Base-by-base conservation (phyloP, 1,140 invertebrate species). In the Hirudo medicinalis region DNA sequence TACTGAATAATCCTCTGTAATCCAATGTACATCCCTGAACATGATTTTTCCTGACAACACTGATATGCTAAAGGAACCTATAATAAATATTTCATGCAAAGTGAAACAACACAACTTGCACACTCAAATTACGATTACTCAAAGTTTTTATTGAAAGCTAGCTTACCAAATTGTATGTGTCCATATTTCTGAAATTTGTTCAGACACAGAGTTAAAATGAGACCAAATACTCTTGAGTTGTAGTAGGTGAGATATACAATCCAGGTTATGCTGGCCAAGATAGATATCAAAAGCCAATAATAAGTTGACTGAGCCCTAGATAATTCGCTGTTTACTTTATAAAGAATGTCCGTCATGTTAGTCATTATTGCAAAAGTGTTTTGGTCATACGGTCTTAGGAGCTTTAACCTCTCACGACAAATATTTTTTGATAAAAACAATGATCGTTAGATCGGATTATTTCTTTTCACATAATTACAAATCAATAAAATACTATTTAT, bases 41-140 rank as follows among this genome's bases (percentile, higher is more conserved):
- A 99, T 99, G 55, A 98, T 90, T 85, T 98, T 98, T 3, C 96
- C 96, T 75, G 93, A 92, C 74, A 98, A 84, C 36, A 92, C 90
- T 83, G 94, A 94, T 54, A 96, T 83, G 2, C 92, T 93, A 77
- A 98, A 88, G 20, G 95, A 97, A 73, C 94, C 93, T 79, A 78
- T 0, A 81, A 77, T 20, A 69, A 73, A 69, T 53, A 75, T 69
- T 54, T 54, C 15, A 60, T 57, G 13, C 29, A 0, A 29, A 63
- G 17, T 29, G 55, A 71, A 54, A 4, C 27, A 22, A 5, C 27
- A 57, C 17, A 36, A 66, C 20, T 54, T 71, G 22, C 29, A 57
- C 54, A 32, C 19, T 19, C 54, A 71, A 20, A 6, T n/a, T 17
- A 69, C 29, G 32, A 53, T 36, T 5, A 54, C 17, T 22, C 13